Evolutionary conservation across 2,113 vertebrate genomes (phyloP).

Genomic region (Tyrannus savana): DNA sequence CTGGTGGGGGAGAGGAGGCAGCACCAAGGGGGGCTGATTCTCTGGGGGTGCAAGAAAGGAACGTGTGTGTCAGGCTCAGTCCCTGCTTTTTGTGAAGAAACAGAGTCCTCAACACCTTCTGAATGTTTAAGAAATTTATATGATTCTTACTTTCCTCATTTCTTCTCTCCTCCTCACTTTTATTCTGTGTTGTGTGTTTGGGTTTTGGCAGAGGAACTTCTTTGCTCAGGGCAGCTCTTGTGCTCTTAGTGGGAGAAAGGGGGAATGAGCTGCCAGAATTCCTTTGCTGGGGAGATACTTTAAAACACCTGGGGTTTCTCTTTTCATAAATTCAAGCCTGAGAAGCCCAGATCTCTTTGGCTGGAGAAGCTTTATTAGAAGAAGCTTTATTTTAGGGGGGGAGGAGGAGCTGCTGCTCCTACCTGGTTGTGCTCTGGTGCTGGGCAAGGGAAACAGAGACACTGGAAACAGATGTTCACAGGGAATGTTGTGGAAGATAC

Average conservation of each 20-base stretch:
- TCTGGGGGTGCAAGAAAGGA: rapidly evolving
- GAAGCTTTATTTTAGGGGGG: neutral
- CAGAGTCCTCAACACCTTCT: neutral
- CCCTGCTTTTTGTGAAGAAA: neutral
- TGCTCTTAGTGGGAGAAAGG: neutral
- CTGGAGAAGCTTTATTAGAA: neutral
- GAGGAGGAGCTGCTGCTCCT: neutral
- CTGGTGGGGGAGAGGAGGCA: neutral
- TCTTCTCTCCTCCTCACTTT: neutral
- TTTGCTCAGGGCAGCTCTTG: neutral
- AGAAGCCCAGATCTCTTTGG: neutral
- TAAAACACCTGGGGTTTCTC: neutral
- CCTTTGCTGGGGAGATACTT: neutral
- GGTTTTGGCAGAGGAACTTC: neutral
- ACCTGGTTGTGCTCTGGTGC: neutral
- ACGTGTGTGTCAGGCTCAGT: rapidly evolving
- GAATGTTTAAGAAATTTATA: neutral
- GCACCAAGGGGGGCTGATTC: neutral
- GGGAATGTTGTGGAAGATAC: neutral
- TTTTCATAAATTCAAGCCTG: neutral
- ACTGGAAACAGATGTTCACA: neutral
- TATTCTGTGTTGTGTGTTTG: neutral
- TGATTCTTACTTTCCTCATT: neutral
- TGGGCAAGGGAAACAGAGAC: neutral
- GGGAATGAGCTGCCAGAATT: neutral